Conservation (phyloP, 1,140 invertebrate species). For the Vanessa tameamea region DNA sequence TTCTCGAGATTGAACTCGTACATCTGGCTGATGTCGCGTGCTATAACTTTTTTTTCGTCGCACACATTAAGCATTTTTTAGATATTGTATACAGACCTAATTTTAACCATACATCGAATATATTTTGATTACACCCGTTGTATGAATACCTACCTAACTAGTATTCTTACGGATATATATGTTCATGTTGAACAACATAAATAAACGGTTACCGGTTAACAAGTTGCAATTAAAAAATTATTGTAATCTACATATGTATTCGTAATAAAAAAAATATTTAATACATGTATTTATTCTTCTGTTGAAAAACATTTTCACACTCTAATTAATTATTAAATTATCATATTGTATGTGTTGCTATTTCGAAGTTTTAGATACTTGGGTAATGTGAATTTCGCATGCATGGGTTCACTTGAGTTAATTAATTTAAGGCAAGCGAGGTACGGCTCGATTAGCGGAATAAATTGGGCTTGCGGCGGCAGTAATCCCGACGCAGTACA, state of each 20-base stretch:
- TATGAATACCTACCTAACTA: too few relatives aligned
- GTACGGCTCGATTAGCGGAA: constrained; percentile 72
- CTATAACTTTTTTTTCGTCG: constrained; percentile 16
- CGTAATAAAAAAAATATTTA: background rate
- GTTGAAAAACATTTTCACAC: background rate
- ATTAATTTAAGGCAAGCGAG: constrained; percentile 70
- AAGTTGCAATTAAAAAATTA: background rate
- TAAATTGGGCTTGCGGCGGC: constrained; percentile 73
- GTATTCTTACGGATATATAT: background rate
- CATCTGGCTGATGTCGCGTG: constrained; percentile 63
- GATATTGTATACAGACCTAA: background rate
- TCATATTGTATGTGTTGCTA: constrained; percentile 7
- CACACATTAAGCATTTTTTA: background rate
- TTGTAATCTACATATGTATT: background rate
- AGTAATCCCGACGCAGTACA: constrained; percentile 67
- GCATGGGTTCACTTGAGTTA: constrained; percentile 48
- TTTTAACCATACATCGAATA: background rate
- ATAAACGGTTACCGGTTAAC: background rate
- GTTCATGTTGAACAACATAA: constrained; percentile 3
- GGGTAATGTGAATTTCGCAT: constrained; percentile 31
- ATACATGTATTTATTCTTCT: background rate
- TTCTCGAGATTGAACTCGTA: constrained; percentile 53
- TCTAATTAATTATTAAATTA: constrained; percentile 12
- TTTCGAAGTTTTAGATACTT: constrained; percentile 10
- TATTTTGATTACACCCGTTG: too few relatives aligned